These are phyloP conservation scores for Halotydeus destructor DNA, from an alignment of 1,140 invertebrate genomes.

Conservation along the genomic window DNA sequence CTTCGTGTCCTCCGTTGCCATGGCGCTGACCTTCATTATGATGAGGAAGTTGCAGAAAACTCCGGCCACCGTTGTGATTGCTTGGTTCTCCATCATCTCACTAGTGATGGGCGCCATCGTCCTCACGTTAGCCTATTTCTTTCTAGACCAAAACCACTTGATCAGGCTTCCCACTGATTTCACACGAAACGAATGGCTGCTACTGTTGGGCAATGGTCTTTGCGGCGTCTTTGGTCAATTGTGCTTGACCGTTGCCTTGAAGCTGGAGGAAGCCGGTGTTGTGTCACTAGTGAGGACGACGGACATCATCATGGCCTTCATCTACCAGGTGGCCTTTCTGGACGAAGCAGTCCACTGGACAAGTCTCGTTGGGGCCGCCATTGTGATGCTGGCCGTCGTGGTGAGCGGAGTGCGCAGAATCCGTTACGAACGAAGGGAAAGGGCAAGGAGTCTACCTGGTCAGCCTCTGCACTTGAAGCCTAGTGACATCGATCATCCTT, in stretches of 20 bases:
- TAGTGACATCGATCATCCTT: too few relatives aligned
- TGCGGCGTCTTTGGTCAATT: not conserved
- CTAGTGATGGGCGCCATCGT: not conserved
- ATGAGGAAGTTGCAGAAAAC: constrained; percentile 58
- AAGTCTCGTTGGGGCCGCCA: constrained; percentile 7
- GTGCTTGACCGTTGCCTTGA: not conserved
- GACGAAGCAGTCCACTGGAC: constrained; percentile 7
- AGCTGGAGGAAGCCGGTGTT: constrained; percentile 54
- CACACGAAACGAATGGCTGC: not conserved
- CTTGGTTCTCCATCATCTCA: constrained; percentile 19
- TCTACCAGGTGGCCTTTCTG: constrained; percentile 12
- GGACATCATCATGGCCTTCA: constrained; percentile 70
- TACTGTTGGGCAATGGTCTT: not conserved
- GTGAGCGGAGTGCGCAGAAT: too few relatives aligned
- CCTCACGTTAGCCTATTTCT: not conserved
- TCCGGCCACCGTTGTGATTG: constrained; percentile 74
- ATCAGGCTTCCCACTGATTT: not conserved
- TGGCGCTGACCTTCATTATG: constrained; percentile 46
- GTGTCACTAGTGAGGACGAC: constrained; percentile 65
- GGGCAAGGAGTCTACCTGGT: too few relatives aligned
- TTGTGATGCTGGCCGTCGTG: too few relatives aligned
- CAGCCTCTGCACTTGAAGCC: too few relatives aligned
- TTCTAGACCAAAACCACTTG: too few relatives aligned
- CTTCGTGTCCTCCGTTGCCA: constrained; percentile 4
- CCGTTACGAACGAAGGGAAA: too few relatives aligned